phyloP scores from a whole-genome alignment of 2,113 vertebrate genomes.

The Cyanoliseus patagonus region DNA sequence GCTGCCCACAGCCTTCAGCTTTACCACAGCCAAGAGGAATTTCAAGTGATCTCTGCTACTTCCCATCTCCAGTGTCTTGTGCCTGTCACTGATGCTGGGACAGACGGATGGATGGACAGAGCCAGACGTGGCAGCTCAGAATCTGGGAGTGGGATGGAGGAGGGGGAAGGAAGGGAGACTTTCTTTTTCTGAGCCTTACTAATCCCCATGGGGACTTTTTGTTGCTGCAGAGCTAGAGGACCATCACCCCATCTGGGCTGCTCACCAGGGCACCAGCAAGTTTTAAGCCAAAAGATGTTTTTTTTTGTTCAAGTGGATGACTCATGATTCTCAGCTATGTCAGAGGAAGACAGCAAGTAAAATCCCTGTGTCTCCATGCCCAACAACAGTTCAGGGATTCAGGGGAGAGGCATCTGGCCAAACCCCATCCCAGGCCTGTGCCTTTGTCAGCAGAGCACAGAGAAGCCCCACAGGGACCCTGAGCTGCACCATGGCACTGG shows the following conservation, averaged over 20 bases:
- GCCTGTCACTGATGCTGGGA: background rate
- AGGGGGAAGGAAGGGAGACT: background rate
- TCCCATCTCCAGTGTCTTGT: background rate
- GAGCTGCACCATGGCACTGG: accelerated
- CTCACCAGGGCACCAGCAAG: background rate
- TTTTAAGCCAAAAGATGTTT: background rate
- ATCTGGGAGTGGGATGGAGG: background rate
- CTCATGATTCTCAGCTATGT: background rate
- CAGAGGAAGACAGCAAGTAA: background rate
- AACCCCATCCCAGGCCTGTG: background rate
- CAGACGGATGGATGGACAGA: background rate
- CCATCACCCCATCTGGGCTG: background rate
- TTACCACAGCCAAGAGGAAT: background rate
- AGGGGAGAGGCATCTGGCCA: accelerated
- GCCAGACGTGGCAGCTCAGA: background rate
- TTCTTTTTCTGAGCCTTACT: background rate
- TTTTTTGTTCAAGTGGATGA: background rate
- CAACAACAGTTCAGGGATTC: background rate
- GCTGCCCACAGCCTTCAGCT: background rate
- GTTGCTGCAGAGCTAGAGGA: background rate
- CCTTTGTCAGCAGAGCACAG: background rate
- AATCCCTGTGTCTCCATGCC: background rate
- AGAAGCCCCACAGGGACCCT: background rate
- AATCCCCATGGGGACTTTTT: background rate
- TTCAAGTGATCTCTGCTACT: background rate